Evolutionary conservation across 2,888 invertebrate species (phyloP).

Genomic region (Spodoptera exigua): DNA sequence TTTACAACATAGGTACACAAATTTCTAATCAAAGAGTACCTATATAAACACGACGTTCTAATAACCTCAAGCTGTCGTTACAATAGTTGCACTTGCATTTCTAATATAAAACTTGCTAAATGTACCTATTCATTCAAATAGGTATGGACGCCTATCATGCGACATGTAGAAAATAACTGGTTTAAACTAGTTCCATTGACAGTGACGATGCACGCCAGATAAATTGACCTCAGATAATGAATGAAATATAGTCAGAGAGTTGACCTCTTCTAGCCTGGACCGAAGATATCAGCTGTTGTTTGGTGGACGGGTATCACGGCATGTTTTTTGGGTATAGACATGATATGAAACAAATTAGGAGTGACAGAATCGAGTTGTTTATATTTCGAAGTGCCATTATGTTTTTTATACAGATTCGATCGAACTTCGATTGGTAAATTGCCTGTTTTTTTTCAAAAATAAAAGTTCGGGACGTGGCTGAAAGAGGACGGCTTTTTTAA

Average conservation of each 20-base stretch:
- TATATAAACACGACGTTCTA: no score
- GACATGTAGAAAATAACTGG: slow-evolving; percentile 28
- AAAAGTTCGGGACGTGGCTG: no score
- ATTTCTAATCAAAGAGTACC: no score
- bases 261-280: slow-evolving; percentile 42
- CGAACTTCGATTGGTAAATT: no score
- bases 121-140: slow-evolving; percentile 11
- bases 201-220: slow-evolving; percentile 36
- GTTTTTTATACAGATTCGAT: no score
- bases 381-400: no score
- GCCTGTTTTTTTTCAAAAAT: no score
- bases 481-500: no score
- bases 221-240: slow-evolving; percentile 56
- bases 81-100: neutral
- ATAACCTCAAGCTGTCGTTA: no score
- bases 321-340: slow-evolving; percentile 36
- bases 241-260: slow-evolving; percentile 42
- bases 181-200: slow-evolving; percentile 34
- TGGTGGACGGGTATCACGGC: slow-evolving; percentile 21
- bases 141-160: slow-evolving; percentile 13
- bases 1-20: no score
- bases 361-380: slow-evolving; percentile 1
- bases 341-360: slow-evolving; percentile 18
- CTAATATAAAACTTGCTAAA: slow-evolving; percentile 8
- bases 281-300: slow-evolving; percentile 55